Evolutionary conservation across 2,888 invertebrate species (phyloP).

Genomic region (Agapostemon virescens): DNA sequence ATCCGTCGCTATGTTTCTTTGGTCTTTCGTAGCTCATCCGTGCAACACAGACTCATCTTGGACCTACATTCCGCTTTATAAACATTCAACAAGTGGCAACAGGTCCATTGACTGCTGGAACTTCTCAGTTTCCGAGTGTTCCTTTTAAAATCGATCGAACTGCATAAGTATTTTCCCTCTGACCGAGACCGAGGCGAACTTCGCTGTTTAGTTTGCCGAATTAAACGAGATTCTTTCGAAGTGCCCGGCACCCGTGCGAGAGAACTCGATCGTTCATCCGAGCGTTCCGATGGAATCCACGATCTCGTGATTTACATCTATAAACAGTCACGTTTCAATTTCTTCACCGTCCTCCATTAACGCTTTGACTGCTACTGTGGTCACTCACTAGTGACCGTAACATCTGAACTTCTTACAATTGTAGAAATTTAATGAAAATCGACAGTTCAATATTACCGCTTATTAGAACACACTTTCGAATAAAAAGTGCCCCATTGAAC

Average conservation of each 20-base stretch:
- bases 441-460: too few species aligned
- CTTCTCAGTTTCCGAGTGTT: conserved; percentile 51
- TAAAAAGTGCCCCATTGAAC: too few species aligned
- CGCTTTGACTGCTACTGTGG: too few species aligned
- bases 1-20: not conserved
- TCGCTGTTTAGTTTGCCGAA: conserved; percentile 42
- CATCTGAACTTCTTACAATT: too few species aligned
- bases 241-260: not conserved
- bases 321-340: not conserved
- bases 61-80: conserved; percentile 58
- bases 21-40: not conserved
- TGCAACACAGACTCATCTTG: not conserved
- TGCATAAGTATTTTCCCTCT: conserved; percentile 46
- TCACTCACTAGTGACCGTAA: too few species aligned
- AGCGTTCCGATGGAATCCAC: not conserved
- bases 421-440: too few species aligned
- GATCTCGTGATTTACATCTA: not conserved
- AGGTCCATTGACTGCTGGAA: conserved; percentile 55
- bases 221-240: conserved; percentile 49
- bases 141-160: conserved; percentile 62
- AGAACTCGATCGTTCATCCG: conserved; percentile 22
- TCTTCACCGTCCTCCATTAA: not conserved
- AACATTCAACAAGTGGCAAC: conserved; percentile 69
- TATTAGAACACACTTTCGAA: too few species aligned
- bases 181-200: conserved; percentile 41